Base-by-base conservation (phyloP, 30 jellyfish, hydroid and myxozoan species). In the Hydra vulgaris region DNA sequence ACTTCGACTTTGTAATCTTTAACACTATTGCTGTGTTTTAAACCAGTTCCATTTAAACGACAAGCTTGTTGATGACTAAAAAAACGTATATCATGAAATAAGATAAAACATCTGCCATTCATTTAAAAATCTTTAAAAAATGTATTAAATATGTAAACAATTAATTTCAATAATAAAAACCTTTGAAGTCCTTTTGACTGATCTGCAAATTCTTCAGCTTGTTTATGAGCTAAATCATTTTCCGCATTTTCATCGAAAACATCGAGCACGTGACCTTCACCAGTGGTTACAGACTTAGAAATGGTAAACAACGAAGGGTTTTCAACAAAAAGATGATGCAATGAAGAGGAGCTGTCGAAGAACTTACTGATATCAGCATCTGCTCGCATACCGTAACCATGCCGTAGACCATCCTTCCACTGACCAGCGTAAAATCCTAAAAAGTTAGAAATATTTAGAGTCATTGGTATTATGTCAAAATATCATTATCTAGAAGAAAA, bases 391-490 rank as follows among this genome's bases (percentile, higher is more conserved):
- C 99, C 99, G 70, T 72, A 94, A 56, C 99, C 99, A 87, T 76
- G 76, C n/a, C 99, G 95, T 8, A 72, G 66, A 25, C 99, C 99
- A 26, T 81, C 87, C 70, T 88, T 88, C 99, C 99, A 94, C 54
- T 94, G 99, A 55, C 99, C 99, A 85, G 95, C 82, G 74, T 80
- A 94, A 78, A 78, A 94, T 7, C 96, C 99, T 94, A 78, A 21
- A 73, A 26, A 81, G n/a, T n/a, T n/a, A n/a, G n/a, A n/a, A n/a
- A n/a, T n/a, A n/a, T n/a, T n/a, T n/a, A n/a, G n/a, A n/a, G n/a
- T n/a, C n/a, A n/a, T n/a, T n/a, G n/a, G n/a, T n/a, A n/a, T n/a
- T n/a, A n/a, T n/a, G n/a, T n/a, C n/a, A n/a, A n/a, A n/a, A n/a
- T n/a, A n/a, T n/a, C n/a, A n/a, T n/a, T n/a, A n/a, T n/a, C n/a